These are phyloP conservation scores for Myathropa florea DNA, from an alignment of 2,888 invertebrate genomes.

Conservation along the genomic window DNA sequence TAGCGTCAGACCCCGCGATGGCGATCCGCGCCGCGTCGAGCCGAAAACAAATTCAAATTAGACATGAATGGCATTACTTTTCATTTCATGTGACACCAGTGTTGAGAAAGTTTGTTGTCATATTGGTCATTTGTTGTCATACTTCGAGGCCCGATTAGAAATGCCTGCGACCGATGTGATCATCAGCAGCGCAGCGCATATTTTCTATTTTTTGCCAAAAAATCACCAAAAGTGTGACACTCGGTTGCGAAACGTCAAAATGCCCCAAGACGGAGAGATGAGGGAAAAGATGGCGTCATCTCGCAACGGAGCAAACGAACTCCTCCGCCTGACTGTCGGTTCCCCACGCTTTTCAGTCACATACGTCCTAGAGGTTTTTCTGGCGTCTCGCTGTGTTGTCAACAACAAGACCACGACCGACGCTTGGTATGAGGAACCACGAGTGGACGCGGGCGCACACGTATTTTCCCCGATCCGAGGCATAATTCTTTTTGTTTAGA, in stretches of 20 bases:
- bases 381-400: not conserved
- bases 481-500: not conserved
- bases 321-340: not conserved
- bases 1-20: not conserved
- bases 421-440: not conserved
- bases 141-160: not conserved
- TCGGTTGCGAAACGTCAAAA: not conserved
- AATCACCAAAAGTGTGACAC: not conserved
- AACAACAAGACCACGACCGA: not conserved
- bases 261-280: not conserved
- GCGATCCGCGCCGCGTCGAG: not conserved
- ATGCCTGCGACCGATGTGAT: not conserved
- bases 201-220: no score
- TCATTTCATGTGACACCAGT: constrained; percentile 48
- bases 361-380: not conserved
- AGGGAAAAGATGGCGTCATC: not conserved
- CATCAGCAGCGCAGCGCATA: not conserved
- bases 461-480: not conserved
- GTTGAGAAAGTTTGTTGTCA: constrained; percentile 38
- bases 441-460: not conserved
- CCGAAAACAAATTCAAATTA: constrained; percentile 26
- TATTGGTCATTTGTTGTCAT: not conserved
- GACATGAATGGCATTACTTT: constrained; percentile 45
- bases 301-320: not conserved
- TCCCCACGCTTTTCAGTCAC: not conserved